Percentiles rank a stretch among this genome's conserved stretches.
Conservation (phyloP, 2,113 vertebrate species). For the Dissostichus mawsoni region DNA sequence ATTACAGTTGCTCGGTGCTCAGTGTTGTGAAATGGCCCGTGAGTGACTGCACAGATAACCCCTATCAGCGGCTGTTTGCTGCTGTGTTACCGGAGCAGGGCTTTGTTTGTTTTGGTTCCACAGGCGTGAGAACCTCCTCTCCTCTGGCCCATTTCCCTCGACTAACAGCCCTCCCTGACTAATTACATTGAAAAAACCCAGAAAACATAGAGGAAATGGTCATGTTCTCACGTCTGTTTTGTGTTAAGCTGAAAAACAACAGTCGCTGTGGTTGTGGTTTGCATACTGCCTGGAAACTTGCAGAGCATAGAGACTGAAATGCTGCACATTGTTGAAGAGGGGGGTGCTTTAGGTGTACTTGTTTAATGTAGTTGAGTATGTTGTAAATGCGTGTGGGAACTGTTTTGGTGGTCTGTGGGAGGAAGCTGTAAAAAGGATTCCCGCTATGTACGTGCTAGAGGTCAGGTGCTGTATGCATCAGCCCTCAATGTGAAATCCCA, state of each 20-base stretch:
- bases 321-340: conserved; percentile 19
- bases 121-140: conserved; percentile 70
- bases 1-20: conserved; percentile 21
- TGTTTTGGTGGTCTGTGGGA: conserved; percentile 72
- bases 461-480: conserved; percentile 63
- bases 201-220: conserved; percentile 27
- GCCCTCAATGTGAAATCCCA: conserved; percentile 69
- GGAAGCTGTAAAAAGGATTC: conserved; percentile 72
- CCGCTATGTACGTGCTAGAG: conserved; percentile 61
- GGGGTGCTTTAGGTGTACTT: background rate
- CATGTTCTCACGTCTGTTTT: conserved; percentile 40
- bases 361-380: conserved; percentile 34
- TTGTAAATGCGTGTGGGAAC: conserved; percentile 61
- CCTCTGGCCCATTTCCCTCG: conserved; percentile 30
- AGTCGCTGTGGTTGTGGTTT: conserved; percentile 48
- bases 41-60: conserved; percentile 70
- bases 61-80: conserved; percentile 62
- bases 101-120: conserved; percentile 76
- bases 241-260: conserved; percentile 52
- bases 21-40: conserved; percentile 43
- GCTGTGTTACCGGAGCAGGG: conserved; percentile 38
- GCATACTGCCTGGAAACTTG: conserved; percentile 38
- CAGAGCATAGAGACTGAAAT: conserved; percentile 9
- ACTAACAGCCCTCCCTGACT: conserved; percentile 47
- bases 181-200: conserved; percentile 46